Evolutionary conservation across 2,797 vertebrate species (phyloP).

Genomic region (Vireo griseus): DNA sequence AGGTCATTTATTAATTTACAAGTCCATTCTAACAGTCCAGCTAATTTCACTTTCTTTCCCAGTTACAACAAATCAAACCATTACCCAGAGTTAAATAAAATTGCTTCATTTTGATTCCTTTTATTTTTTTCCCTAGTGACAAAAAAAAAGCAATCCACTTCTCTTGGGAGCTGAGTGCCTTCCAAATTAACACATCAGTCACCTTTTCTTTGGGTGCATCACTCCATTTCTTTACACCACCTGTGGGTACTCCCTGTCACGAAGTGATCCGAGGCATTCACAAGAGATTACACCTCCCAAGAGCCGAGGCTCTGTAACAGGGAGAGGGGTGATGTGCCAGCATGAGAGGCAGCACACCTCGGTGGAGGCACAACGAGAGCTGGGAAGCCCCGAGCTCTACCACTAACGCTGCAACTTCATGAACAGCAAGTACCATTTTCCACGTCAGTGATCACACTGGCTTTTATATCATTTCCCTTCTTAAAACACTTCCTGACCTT

Average conservation of each 20-base stretch:
- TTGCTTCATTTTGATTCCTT: not conserved
- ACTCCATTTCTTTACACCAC: not conserved
- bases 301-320: fast-evolving
- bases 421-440: not conserved
- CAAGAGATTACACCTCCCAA: not conserved
- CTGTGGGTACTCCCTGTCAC: not conserved
- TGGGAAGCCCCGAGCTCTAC: not conserved
- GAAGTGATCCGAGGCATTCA: not conserved
- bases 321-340: not conserved
- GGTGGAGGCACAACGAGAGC: fast-evolving
- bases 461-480: not conserved
- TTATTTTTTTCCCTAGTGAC: not conserved
- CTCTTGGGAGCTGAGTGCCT: not conserved
- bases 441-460: not conserved
- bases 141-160: not conserved
- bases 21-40: not conserved
- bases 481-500: not conserved
- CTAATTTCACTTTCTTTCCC: not conserved
- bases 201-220: not conserved
- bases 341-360: not conserved
- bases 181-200: not conserved
- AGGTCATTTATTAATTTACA: not conserved
- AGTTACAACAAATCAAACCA: not conserved
- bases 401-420: not conserved
- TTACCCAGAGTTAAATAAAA: not conserved